Percentiles rank a stretch among this genome's conserved stretches.
Conservation (phyloP, 2,797 vertebrate species). For the Cossypha caffra region DNA sequence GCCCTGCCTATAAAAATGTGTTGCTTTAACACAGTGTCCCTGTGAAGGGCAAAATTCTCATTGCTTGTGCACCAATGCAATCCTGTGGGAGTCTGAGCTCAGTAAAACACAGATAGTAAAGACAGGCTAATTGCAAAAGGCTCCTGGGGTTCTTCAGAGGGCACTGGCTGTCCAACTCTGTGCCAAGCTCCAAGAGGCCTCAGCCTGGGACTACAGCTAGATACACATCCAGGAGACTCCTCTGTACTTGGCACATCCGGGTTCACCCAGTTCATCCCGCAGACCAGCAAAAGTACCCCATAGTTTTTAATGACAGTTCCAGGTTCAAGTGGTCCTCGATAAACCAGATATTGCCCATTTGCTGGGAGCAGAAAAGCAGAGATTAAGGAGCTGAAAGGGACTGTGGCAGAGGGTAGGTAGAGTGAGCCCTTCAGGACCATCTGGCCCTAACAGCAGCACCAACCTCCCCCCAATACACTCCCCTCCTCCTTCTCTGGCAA, state of each 20-base stretch:
- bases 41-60: neutral
- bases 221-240: neutral
- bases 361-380: neutral
- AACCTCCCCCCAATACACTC: neutral
- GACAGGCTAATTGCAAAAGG: neutral
- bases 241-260: neutral
- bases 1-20: neutral
- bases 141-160: neutral
- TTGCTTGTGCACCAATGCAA: neutral
- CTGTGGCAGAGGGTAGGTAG: neutral
- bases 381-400: neutral
- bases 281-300: neutral
- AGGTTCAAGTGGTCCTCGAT: neutral
- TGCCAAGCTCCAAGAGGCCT: neutral
- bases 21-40: neutral
- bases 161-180: neutral
- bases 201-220: neutral
- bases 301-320: neutral
- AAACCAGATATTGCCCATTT: neutral
- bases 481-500: neutral
- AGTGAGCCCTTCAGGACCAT: neutral
- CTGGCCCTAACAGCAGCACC: slow-evolving; percentile 4
- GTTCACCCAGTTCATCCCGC: neutral
- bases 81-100: neutral
- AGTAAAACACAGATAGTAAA: neutral